These are phyloP conservation scores for Sclerurus mexicanus DNA, from an alignment of 2,113 vertebrate species.

Conservation along the genomic window DNA sequence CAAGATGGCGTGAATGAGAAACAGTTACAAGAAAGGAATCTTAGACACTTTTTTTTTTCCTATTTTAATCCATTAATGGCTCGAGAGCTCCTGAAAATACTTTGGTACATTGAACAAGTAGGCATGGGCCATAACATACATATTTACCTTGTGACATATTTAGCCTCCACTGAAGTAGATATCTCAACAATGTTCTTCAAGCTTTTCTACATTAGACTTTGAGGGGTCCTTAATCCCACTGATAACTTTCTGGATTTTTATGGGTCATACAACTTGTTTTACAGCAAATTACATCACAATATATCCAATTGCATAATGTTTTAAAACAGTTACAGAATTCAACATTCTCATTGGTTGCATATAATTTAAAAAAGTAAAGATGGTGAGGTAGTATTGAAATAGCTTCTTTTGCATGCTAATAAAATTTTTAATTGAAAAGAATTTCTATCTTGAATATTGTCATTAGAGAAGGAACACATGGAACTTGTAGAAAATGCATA, in stretches of 20 bases:
- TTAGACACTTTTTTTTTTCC: not conserved
- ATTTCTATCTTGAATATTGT: not conserved
- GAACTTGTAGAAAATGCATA: not conserved
- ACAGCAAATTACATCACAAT: not conserved
- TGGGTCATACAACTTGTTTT: not conserved
- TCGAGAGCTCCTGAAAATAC: not conserved
- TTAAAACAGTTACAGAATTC: not conserved
- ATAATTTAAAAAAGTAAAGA: not conserved
- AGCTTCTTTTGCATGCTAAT: not conserved
- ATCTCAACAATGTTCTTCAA: not conserved
- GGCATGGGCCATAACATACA: fast-evolving
- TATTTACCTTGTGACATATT: not conserved
- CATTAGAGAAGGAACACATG: not conserved
- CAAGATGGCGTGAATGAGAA: not conserved
- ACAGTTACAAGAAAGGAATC: not conserved
- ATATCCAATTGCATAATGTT: not conserved
- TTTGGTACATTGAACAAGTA: not conserved
- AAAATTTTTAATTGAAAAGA: not conserved
- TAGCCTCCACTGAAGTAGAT: not conserved
- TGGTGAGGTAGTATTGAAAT: not conserved
- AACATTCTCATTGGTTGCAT: not conserved
- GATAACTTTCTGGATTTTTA: not conserved
- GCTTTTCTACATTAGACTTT: not conserved
- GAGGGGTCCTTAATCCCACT: not conserved
- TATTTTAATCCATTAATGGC: not conserved